Evolutionary conservation across 1,140 invertebrate species (phyloP), one percentile per base, ranked within the genome.

Genomic region (Limonius californicus): DNA sequence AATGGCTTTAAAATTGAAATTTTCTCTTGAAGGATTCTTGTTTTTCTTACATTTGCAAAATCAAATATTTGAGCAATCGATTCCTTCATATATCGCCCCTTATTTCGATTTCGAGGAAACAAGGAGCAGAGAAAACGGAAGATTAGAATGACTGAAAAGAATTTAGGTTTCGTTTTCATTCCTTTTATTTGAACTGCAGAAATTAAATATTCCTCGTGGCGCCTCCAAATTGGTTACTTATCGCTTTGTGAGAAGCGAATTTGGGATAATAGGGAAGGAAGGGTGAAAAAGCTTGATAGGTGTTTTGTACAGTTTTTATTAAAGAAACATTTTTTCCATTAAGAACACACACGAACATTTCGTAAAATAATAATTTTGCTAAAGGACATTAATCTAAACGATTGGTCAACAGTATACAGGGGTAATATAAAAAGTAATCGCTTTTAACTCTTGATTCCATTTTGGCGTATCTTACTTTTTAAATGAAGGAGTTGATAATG

Each of bases 321-420:
- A 76, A 72, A 72, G 70, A 74, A 72, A 72, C 68, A 69, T 72
- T 70, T 68, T 64, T 70, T 73, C 70, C 70, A 73, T 72, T 68
- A 69, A 72, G 67, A 72, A 73, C 72, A 74, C 72, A 74, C 70
- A 73, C 69, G 68, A 64, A 70, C 72, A 68, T 66, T 66, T 68
- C 55, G 50, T 64, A 66, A 59, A 67, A 63, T 69, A 32, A 68
- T 71, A 32, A 55, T 71, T 12, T 67, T 39, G 66, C 69, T 71
- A 70, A 68, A 67, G 60, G 63, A 70, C 64, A 66, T 63, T 72
- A 69, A 70, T 64, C 67, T 68, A 72, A 70, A 70, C 64, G 69
- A 65, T 73, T 73, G 72, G 72, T 73, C 72, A 73, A 71, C 70
- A 68, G 67, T 68, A 19, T 50, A 50, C 45, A n/a, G 45, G 45